These are phyloP conservation scores for Pandemis cinnamomeana DNA, from an alignment of 2,888 invertebrate genomes.

Conservation along the genomic window DNA sequence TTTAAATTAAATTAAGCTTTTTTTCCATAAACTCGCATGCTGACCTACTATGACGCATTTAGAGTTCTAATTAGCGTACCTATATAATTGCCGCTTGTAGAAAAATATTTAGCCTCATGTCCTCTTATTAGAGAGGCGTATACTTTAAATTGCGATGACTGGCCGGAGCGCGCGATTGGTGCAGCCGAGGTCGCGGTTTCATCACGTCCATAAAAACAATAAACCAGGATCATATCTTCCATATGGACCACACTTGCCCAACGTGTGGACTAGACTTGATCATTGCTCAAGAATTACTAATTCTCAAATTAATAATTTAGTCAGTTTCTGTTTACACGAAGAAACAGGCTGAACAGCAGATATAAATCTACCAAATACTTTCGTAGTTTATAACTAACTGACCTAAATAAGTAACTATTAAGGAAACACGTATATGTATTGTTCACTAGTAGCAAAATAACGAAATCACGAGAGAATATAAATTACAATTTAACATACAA, in stretches of 20 bases:
- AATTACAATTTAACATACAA: too few relatives aligned
- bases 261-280: background rate
- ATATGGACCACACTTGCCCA: conserved; percentile 43
- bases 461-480: too few relatives aligned
- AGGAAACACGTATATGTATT: too few relatives aligned
- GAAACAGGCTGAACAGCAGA: too few relatives aligned
- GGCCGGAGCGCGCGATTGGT: conserved; percentile 70
- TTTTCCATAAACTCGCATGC: background rate
- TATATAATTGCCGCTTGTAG: conserved; percentile 7
- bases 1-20: background rate
- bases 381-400: too few relatives aligned
- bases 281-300: background rate
- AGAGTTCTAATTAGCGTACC: background rate
- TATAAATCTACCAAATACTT: too few relatives aligned
- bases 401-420: too few relatives aligned
- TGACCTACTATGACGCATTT: conserved; percentile 4
- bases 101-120: conserved; percentile 18
- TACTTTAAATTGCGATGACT: conserved; percentile 78
- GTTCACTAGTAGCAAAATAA: too few relatives aligned
- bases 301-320: background rate
- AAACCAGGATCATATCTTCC: conserved; percentile 50
- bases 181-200: conserved; percentile 77
- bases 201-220: conserved; percentile 73
- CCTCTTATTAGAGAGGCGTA: conserved; percentile 48
- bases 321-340: background rate